phyloP scores from a whole-genome alignment of 2,797 vertebrate species.

The Psittacula derbiana region DNA sequence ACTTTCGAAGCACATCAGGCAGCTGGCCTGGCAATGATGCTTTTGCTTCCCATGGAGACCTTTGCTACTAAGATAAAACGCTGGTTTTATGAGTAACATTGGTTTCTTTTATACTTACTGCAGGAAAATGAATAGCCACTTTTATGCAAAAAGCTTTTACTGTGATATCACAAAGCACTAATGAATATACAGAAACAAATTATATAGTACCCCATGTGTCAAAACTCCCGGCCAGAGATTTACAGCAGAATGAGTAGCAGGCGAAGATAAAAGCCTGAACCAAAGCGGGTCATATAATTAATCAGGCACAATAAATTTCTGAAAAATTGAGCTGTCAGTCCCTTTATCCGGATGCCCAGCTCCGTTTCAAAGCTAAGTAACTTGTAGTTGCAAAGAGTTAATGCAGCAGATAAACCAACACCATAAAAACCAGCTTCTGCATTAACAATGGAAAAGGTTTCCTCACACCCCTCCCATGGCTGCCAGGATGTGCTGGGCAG shows the following conservation, averaged over 20 bases:
- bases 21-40: background rate
- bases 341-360: background rate
- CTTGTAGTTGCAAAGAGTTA: background rate
- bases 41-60: background rate
- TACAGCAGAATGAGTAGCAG: background rate
- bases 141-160: constrained; percentile 34
- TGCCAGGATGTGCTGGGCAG: background rate
- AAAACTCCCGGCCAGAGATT: background rate
- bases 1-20: background rate
- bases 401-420: background rate
- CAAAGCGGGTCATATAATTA: background rate
- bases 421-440: background rate
- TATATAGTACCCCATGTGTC: background rate
- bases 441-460: rapidly evolving
- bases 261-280: constrained; percentile 30
- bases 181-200: constrained; percentile 24
- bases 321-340: constrained; percentile 34
- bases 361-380: background rate
- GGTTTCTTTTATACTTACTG: background rate
- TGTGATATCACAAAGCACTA: background rate
- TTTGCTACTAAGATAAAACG: background rate
- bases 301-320: background rate
- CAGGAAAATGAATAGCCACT: constrained; percentile 35
- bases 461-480: rapidly evolving
- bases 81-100: background rate